phyloP scores from a whole-genome alignment of 1,140 invertebrate genomes.

The Drosophila littoralis region DNA sequence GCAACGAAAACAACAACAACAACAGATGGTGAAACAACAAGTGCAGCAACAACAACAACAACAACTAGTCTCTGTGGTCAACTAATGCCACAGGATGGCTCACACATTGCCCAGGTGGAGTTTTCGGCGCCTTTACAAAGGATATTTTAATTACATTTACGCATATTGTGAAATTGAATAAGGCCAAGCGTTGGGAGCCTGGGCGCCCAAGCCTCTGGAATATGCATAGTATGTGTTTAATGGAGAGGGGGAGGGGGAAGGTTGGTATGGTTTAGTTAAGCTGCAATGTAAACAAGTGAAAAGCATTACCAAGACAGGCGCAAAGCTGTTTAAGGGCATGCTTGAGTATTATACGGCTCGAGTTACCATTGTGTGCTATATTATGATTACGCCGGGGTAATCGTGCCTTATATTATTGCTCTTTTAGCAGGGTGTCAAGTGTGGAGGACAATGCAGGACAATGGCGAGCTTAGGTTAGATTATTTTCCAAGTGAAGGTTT shows the following conservation, averaged over 20 bases:
- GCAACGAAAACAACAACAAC: constrained; percentile 13
- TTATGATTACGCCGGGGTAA: constrained; percentile 47
- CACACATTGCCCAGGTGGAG: constrained; percentile 58
- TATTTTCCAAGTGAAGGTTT: neutral
- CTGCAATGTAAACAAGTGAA: constrained; percentile 72
- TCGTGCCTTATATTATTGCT: constrained; percentile 51
- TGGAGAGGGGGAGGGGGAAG: constrained; percentile 1
- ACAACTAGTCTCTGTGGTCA: constrained; percentile 60
- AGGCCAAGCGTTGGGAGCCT: constrained; percentile 23
- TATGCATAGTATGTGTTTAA: constrained; percentile 18
- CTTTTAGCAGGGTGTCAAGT: constrained; percentile 28
- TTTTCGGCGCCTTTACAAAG: constrained; percentile 73
- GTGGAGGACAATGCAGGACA: constrained; percentile 22
- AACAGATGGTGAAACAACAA: neutral
- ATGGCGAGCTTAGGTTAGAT: constrained; percentile 14
- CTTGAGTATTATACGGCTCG: neutral
- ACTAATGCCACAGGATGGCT: constrained; percentile 72
- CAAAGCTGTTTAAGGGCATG: constrained; percentile 53
- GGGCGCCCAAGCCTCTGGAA: constrained; percentile 6
- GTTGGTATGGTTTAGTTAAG: constrained; percentile 52
- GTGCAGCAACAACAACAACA: constrained; percentile 17
- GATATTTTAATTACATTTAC: constrained; percentile 82
- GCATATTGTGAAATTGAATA: constrained; percentile 78
- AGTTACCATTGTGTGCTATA: constrained; percentile 30
- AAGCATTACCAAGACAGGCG: constrained; percentile 67